Conservation (phyloP, 2,113 vertebrate species). For the Lagopus leucura region DNA sequence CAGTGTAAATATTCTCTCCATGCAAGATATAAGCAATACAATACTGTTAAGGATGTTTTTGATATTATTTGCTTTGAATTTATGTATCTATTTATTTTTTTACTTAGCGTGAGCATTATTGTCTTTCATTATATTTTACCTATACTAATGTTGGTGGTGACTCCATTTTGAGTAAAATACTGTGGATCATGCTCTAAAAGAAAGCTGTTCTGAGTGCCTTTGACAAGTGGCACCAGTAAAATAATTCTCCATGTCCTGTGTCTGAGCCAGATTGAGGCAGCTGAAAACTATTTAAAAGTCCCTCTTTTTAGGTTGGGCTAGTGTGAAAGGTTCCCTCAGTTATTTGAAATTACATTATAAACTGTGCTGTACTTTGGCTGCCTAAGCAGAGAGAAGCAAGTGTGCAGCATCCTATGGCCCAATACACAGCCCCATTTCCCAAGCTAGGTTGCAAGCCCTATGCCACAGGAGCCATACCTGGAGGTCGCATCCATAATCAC, state of each 20-base stretch:
- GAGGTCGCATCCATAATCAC: background rate
- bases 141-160: background rate
- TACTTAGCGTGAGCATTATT: background rate
- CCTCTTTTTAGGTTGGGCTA: background rate
- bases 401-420: background rate
- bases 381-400: background rate
- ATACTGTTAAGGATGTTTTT: background rate
- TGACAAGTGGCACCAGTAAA: background rate
- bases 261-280: background rate
- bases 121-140: background rate
- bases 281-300: background rate
- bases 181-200: background rate
- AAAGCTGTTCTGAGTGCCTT: background rate
- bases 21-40: background rate
- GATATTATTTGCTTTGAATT: background rate
- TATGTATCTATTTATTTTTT: background rate
- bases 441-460: background rate
- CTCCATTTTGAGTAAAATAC: background rate
- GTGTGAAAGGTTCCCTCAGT: background rate
- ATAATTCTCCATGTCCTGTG: background rate
- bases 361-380: background rate
- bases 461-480: background rate
- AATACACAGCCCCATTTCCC: background rate
- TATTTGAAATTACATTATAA: background rate
- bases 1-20: background rate